phyloP scores from a whole-genome alignment of 2,888 invertebrate species.

The Blomia tropicalis region DNA sequence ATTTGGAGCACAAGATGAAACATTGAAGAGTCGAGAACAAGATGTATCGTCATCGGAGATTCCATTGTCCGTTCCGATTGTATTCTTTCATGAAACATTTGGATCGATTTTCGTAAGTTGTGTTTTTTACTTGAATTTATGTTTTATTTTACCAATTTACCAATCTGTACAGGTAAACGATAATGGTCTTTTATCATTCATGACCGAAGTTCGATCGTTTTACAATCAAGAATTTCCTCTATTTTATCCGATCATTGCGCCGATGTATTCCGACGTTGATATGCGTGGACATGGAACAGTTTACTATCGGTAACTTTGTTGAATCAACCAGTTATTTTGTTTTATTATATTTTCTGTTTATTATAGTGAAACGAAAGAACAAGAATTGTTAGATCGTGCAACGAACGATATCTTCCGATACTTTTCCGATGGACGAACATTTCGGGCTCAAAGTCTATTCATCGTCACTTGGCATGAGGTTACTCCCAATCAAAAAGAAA shows the following conservation, averaged over 20 bases:
- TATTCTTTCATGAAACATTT: constrained; percentile 60
- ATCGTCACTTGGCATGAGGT: constrained; percentile 81
- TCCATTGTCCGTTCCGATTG: constrained; percentile 51
- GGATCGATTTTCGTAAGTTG: constrained; percentile 64
- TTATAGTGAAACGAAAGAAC: constrained; percentile 17
- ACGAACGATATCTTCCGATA: constrained; percentile 53
- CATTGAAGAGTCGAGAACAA: constrained; percentile 40
- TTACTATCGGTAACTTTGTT: constrained; percentile 44
- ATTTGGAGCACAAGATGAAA: constrained; percentile 37
- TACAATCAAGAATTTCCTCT: constrained; percentile 74
- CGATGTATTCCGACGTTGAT: constrained; percentile 79
- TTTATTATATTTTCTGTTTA: neutral
- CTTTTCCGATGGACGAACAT: constrained; percentile 54
- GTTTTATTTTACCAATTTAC: neutral
- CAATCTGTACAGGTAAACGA: constrained; percentile 57
- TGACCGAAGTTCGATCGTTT: constrained; percentile 54
- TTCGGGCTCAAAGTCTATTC: constrained; percentile 59
- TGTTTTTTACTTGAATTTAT: neutral
- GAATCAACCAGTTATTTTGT: neutral
- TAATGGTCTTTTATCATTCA: constrained; percentile 73
- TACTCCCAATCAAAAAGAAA: constrained; percentile 46
- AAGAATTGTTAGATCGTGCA: constrained; percentile 39
- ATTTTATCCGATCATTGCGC: constrained; percentile 72
- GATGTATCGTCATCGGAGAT: constrained; percentile 52
- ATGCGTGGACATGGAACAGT: constrained; percentile 54